phyloP scores from a whole-genome alignment of 1,140 invertebrate species.

The Cydia pomonella region DNA sequence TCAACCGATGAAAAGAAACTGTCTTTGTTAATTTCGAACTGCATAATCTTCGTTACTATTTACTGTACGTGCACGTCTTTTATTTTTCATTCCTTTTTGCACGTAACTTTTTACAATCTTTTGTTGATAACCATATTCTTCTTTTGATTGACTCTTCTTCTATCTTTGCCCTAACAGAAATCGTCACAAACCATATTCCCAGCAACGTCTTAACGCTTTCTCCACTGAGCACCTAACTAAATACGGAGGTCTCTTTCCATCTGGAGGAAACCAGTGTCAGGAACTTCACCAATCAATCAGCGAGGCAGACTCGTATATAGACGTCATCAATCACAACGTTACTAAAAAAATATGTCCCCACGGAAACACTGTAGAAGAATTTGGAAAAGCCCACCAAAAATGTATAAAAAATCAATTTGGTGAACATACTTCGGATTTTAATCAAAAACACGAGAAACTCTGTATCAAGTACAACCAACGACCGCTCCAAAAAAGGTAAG shows the following conservation, averaged over 20 bases:
- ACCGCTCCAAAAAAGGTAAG: constrained; percentile 74
- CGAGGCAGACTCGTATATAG: constrained; percentile 75
- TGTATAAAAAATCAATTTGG: constrained; percentile 74
- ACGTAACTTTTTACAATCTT: constrained; percentile 34
- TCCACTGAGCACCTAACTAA: constrained; percentile 78
- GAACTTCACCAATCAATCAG: constrained; percentile 77
- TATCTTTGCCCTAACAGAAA: constrained; percentile 78
- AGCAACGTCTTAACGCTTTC: constrained; percentile 79
- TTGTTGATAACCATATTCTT: constrained; percentile 29
- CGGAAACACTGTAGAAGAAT: constrained; percentile 75
- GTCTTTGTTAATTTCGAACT: constrained; percentile 7
- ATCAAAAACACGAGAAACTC: constrained; percentile 73
- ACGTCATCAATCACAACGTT: constrained; percentile 68
- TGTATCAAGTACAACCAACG: constrained; percentile 78
- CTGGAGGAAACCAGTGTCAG: constrained; percentile 72
- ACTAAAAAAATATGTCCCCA: constrained; percentile 75
- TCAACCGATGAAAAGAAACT: neutral
- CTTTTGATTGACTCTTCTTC: constrained; percentile 44
- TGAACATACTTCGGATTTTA: constrained; percentile 53
- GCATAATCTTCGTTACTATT: neutral
- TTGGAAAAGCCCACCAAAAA: constrained; percentile 79
- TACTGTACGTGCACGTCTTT: neutral
- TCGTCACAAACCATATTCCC: constrained; percentile 79
- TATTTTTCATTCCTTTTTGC: constrained; percentile 25
- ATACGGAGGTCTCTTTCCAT: constrained; percentile 76